Evolutionary conservation across 2,113 vertebrate species (phyloP).

Genomic region (Rattus rattus): DNA sequence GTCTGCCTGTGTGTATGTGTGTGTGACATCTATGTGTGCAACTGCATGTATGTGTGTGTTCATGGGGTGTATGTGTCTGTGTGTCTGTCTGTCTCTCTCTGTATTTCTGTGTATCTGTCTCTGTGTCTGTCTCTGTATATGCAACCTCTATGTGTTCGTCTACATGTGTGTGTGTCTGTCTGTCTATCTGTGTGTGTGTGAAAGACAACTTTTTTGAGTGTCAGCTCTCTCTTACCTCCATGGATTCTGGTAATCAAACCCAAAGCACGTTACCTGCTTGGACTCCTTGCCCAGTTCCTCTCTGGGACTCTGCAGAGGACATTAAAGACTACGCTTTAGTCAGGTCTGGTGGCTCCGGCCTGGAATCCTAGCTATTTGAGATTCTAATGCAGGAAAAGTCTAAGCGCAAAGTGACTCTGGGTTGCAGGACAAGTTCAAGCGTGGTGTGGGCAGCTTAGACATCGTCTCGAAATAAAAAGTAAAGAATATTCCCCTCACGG

Average conservation of each 20-base stretch:
- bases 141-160: no score
- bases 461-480: neutral
- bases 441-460: neutral
- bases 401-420: neutral
- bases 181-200: neutral
- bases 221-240: neutral
- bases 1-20: neutral
- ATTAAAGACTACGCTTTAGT: neutral
- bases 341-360: no score
- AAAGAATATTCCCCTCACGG: neutral
- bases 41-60: neutral
- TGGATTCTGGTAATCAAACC: neutral
- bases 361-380: neutral
- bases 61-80: no score
- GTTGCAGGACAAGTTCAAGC: neutral
- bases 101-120: no score
- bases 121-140: neutral
- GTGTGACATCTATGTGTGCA: neutral
- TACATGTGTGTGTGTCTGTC: no score
- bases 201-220: neutral
- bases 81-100: no score
- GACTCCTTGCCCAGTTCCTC: neutral
- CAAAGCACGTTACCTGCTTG: neutral
- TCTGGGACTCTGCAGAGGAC: neutral
- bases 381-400: neutral